Base-by-base conservation (phyloP, 2,888 invertebrate genomes). In the Rhorus exstirpatorius region DNA sequence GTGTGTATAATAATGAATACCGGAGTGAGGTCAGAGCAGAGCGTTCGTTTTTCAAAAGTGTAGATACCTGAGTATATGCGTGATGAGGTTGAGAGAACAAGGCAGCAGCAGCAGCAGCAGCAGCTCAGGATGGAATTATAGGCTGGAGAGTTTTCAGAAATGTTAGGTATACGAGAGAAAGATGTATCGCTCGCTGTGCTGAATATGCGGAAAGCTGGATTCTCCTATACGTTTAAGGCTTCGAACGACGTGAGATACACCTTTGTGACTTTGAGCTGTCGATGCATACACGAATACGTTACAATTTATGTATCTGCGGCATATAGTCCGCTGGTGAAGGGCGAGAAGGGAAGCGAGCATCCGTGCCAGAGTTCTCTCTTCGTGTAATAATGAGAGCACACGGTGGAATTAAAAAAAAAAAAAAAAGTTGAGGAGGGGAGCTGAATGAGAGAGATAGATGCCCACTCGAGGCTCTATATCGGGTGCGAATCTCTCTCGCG, bases 1-100 rank as follows among this genome's bases (percentile, higher is more conserved):
- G 38, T 53, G 68, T 51, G 17, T 51, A 38, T 31, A n/a, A 55
- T 51, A 41, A 63, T 67, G 83, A 81, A 79, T 71, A 83, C 58
- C 71, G 41, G 71, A 78, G 81, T 70, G 58, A 81, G 77, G 81
- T 77, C 38, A 6, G 75, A 76, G 79, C 46, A 75, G 44, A 41
- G 41, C 38, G n/a, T 61, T 41, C 61, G 10, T 6, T 61, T 14
- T 35, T 19, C 19, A 17, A 38, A 26, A 3, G 19, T 7, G 35
- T 38, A 10, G 4, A 1, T 38, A 10, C 8, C 10, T 38, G 10
- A 8, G 8, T 38, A 8, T 38, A 10, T 38, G 38, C 7, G 38
- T 8, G 14, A 41, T 35, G 41, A 10, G 35, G 7, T 12, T 1
- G 12, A 41, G 38, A 24, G 38, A 63, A 67, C 55, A 41, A 35